Evolutionary conservation across 2,888 invertebrate genomes (phyloP).

Genomic region (Flexamia atlantica): DNA sequence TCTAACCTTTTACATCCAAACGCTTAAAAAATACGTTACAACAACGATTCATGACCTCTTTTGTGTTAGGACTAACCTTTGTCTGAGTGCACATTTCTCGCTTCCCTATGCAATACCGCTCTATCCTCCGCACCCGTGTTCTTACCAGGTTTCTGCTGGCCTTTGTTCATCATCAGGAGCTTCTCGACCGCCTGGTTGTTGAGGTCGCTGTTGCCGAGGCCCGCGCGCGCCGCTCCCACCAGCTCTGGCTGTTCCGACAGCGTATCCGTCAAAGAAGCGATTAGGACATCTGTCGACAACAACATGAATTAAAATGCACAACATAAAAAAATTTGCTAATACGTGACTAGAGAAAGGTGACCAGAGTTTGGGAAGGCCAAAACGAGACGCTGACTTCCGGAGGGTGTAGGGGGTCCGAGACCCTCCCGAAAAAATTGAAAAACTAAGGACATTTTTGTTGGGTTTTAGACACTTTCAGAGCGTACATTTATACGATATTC

Average conservation of each 20-base stretch:
- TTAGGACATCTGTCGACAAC: slow-evolving; percentile 81
- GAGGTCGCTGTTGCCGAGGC: slow-evolving; percentile 73
- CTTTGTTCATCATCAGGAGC: slow-evolving; percentile 47
- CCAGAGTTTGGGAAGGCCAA: no score
- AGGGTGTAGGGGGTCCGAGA: no score
- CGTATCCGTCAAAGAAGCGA: slow-evolving; percentile 85
- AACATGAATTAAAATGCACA: no score
- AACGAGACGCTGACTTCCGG: no score
- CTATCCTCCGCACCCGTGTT: slow-evolving; percentile 27
- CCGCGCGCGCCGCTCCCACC: slow-evolving; percentile 78
- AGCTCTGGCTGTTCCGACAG: slow-evolving; percentile 85
- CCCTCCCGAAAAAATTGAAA: no score
- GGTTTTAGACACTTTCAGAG: no score
- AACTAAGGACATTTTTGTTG: no score
- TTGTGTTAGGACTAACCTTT: not conserved
- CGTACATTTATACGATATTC: no score
- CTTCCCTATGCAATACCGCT: slow-evolving; percentile 20
- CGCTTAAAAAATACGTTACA: no score
- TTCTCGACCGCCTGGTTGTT: slow-evolving; percentile 11
- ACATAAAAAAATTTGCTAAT: no score
- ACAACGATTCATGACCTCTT: not conserved
- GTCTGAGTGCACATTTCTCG: not conserved
- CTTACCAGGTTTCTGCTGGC: slow-evolving; percentile 50
- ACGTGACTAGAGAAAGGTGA: no score
- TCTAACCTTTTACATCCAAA: no score